Conservation (phyloP, 2,113 vertebrate genomes). For the Bos javanicus region DNA sequence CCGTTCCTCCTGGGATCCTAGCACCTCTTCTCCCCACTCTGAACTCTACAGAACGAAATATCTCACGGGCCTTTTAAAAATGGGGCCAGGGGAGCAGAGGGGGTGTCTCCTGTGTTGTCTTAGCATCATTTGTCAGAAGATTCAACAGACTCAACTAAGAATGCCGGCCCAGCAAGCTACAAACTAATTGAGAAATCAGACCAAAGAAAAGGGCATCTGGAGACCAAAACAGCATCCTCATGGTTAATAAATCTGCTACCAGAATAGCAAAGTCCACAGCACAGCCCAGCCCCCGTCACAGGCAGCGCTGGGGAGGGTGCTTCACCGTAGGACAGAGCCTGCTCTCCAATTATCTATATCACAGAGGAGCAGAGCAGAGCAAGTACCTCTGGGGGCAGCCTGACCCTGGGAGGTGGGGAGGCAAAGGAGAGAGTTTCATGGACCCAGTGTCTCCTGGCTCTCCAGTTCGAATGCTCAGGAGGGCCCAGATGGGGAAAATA, state of each 20-base stretch:
- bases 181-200: neutral
- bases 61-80: neutral
- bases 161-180: neutral
- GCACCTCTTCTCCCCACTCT: neutral
- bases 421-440: too few relatives aligned
- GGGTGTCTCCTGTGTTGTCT: neutral
- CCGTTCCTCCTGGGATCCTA: neutral
- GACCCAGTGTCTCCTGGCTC: neutral
- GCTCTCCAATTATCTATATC: neutral
- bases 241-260: neutral
- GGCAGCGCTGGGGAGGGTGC: neutral
- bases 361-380: neutral
- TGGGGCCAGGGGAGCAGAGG: neutral
- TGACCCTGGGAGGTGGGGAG: neutral
- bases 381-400: neutral
- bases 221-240: neutral
- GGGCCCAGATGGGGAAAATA: too few relatives aligned
- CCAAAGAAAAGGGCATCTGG: neutral
- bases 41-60: neutral
- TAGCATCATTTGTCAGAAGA: neutral
- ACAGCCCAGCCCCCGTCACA: neutral
- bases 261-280: neutral
- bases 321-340: accelerated
- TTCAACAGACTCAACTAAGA: neutral
- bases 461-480: neutral